phyloP scores from a whole-genome alignment of 2,113 vertebrate genomes.

The Leptosomus discolor region DNA sequence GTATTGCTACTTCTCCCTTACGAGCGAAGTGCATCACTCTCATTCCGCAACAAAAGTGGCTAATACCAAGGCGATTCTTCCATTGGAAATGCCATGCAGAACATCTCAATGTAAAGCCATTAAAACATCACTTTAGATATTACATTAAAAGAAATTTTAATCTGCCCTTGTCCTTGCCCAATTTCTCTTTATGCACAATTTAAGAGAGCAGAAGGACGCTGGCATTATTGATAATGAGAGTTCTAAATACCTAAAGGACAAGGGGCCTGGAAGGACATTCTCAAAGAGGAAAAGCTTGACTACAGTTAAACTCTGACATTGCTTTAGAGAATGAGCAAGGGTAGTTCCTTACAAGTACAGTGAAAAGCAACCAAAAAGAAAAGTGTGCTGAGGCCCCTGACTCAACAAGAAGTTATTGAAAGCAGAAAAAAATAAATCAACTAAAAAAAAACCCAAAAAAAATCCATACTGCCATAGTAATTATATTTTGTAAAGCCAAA shows the following conservation, averaged over 20 bases:
- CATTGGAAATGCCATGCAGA: neutral
- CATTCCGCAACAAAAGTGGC: neutral
- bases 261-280: neutral
- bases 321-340: neutral
- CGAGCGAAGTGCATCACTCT: neutral
- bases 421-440: neutral
- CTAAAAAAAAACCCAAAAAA: too few species aligned
- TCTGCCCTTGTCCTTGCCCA: neutral
- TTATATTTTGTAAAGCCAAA: neutral
- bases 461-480: neutral
- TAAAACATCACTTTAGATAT: neutral
- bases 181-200: neutral
- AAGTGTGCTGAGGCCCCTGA: neutral
- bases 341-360: neutral
- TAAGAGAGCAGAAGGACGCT: neutral
- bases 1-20: neutral
- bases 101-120: neutral
- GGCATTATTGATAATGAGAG: neutral
- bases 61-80: neutral
- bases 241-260: neutral
- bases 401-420: neutral
- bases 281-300: neutral
- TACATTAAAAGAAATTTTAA: neutral
- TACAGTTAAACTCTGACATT: neutral
- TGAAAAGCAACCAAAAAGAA: neutral